phyloP scores from a whole-genome alignment of 2,888 invertebrate species.

The Xylocampa areola region DNA sequence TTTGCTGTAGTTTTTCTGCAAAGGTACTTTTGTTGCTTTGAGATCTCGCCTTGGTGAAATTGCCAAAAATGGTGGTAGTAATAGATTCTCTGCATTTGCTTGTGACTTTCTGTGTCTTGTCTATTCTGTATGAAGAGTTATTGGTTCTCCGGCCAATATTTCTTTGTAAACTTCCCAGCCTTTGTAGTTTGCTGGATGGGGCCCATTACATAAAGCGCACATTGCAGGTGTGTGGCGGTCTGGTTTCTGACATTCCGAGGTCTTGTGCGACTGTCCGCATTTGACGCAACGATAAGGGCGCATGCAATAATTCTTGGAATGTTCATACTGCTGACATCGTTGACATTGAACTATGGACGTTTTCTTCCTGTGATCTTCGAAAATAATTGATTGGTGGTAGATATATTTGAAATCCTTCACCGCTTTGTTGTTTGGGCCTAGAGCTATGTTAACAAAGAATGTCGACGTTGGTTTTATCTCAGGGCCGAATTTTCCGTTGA shows the following conservation, averaged over 20 bases:
- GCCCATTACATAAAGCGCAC: slow-evolving; percentile 1
- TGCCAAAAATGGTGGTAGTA: too few relatives aligned
- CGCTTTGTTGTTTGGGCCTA: slow-evolving; percentile 2
- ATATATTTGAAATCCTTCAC: not conserved
- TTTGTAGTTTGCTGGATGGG: slow-evolving; percentile 30
- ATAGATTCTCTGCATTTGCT: not conserved
- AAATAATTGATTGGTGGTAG: not conserved
- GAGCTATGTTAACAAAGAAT: slow-evolving; percentile 10
- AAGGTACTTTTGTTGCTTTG: too few relatives aligned
- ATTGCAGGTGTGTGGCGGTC: slow-evolving; percentile 13
- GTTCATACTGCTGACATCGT: slow-evolving; percentile 17
- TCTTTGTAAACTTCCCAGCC: too few relatives aligned
- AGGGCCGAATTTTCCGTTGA: not conserved
- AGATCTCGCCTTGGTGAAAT: too few relatives aligned
- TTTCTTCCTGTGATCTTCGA: slow-evolving; percentile 10
- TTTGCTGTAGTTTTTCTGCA: too few relatives aligned
- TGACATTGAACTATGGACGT: not conserved
- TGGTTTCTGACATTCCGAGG: slow-evolving; percentile 1
- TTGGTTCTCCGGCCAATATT: not conserved
- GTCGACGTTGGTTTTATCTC: too few relatives aligned
- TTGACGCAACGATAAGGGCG: slow-evolving; percentile 14
- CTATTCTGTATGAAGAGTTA: too few relatives aligned
- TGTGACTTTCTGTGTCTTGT: not conserved
- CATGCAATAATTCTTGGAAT: slow-evolving; percentile 16
- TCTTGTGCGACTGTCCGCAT: too few relatives aligned